Conservation (phyloP, 2,888 invertebrate species). For the Oscheius sp. region DNA sequence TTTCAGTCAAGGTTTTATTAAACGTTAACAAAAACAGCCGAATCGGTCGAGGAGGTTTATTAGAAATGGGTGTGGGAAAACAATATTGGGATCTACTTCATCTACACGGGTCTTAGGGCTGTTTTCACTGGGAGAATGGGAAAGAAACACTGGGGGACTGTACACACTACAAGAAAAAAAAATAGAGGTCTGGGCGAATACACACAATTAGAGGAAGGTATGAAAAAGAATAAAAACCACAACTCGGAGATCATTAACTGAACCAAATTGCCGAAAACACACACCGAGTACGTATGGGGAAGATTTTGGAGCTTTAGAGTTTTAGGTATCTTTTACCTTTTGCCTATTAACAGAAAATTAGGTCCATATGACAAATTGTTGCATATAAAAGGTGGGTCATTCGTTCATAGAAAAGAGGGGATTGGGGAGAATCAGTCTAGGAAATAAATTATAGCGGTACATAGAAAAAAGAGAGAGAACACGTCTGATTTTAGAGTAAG, state of each 20-base stretch:
- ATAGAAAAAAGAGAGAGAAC: conserved; percentile 13
- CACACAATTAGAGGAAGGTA: conserved; percentile 10
- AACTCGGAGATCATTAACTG: conserved; percentile 8
- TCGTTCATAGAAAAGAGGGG: conserved; percentile 7
- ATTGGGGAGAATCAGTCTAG: not conserved
- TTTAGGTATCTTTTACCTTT: too few species aligned
- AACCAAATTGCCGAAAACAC: conserved; percentile 21
- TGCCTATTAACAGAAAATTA: conserved; percentile 9
- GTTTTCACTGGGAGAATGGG: not conserved
- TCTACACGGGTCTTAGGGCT: not conserved
- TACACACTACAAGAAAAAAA: conserved; percentile 13
- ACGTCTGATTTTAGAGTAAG: not conserved
- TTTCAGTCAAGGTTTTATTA: conserved; percentile 2
- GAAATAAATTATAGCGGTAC: conserved; percentile 29
- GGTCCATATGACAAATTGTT: conserved; percentile 25
- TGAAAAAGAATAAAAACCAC: conserved; percentile 9
- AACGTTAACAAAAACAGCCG: conserved; percentile 27
- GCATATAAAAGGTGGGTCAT: conserved; percentile 18
- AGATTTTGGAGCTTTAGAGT: too few species aligned
- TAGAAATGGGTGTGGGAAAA: conserved; percentile 5
- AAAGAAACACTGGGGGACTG: conserved; percentile 27
- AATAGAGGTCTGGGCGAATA: not conserved
- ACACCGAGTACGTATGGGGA: too few species aligned
- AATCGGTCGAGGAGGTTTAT: conserved; percentile 1
- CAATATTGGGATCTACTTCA: not conserved